These are phyloP conservation scores for Takifugu ocellatus DNA, from an alignment of 2,797 vertebrate genomes.

Conservation along the genomic window DNA sequence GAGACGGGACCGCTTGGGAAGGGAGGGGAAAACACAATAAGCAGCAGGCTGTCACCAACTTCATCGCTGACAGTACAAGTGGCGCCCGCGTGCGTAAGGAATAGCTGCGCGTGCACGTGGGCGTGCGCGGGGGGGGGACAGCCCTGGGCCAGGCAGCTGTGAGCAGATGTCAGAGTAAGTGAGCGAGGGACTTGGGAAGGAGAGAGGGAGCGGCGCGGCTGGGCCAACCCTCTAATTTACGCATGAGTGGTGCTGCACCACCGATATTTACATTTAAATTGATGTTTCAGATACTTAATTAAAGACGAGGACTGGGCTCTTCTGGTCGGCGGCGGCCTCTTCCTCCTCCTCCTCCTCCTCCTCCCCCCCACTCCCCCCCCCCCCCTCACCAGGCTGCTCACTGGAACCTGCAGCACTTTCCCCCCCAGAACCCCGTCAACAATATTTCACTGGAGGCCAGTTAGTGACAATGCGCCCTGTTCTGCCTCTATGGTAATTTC, in stretches of 20 bases:
- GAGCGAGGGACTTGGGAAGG: constrained; percentile 79
- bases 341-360: constrained; percentile 82
- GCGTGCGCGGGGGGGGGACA: constrained; percentile 40
- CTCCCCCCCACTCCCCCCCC: constrained; percentile 80
- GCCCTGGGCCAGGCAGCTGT: constrained; percentile 77
- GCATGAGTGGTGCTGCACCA: constrained; percentile 81
- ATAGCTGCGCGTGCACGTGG: neutral
- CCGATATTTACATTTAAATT: constrained; percentile 89
- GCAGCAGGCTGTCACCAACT: constrained; percentile 13
- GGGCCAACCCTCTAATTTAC: constrained; percentile 83
- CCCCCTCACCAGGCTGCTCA: constrained; percentile 81
- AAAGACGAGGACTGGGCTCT: constrained; percentile 84
- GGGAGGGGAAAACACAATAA: neutral
- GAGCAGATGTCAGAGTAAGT: constrained; percentile 84
- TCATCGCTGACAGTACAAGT: neutral
- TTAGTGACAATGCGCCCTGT: constrained; percentile 73
- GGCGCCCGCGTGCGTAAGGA: constrained; percentile 3
- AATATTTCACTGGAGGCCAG: constrained; percentile 76
- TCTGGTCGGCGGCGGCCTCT: constrained; percentile 77
- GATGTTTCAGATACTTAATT: constrained; percentile 89
- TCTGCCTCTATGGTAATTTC: constrained; percentile 70
- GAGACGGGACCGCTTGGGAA: neutral
- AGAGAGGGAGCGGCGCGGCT: constrained; percentile 74
- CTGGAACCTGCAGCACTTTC: constrained; percentile 77
- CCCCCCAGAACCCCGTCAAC: constrained; percentile 64